phyloP scores from a whole-genome alignment of 1,140 invertebrate genomes.

The Eufriesea mexicana region DNA sequence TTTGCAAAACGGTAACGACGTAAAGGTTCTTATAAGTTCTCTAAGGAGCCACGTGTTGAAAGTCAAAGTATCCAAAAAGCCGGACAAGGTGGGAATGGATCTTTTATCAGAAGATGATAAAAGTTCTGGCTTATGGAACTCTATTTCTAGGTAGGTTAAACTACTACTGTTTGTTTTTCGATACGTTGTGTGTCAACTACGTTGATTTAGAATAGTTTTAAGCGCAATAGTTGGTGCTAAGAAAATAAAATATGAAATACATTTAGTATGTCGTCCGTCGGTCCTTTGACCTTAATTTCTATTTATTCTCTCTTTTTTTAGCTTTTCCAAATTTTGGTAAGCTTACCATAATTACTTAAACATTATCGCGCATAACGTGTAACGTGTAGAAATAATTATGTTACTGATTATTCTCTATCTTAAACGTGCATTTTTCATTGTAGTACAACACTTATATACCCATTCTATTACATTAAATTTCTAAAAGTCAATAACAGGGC shows the following conservation, averaged over 20 bases:
- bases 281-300: conserved; percentile 67
- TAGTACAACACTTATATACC: neutral
- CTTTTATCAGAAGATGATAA: conserved; percentile 91
- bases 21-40: conserved; percentile 93
- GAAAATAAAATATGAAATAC: conserved; percentile 22
- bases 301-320: conserved; percentile 77
- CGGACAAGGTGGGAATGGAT: conserved; percentile 92
- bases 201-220: neutral
- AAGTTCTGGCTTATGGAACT: conserved; percentile 93
- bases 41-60: conserved; percentile 96
- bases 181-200: neutral
- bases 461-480: neutral
- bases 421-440: neutral
- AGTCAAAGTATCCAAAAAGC: conserved; percentile 94
- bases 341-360: conserved; percentile 72
- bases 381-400: neutral
- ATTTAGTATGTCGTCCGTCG: conserved; percentile 37
- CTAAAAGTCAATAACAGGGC: neutral
- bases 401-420: neutral
- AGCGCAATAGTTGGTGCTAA: conserved; percentile 17
- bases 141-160: conserved; percentile 91
- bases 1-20: conserved; percentile 85
- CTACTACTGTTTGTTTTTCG: neutral
- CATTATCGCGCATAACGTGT: neutral
- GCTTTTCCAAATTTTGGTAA: conserved; percentile 81